Percentiles rank a stretch among this genome's conserved stretches.
phyloP scores from a whole-genome alignment of 1,140 invertebrate species.

The Brachionus asplanchnoidis region DNA sequence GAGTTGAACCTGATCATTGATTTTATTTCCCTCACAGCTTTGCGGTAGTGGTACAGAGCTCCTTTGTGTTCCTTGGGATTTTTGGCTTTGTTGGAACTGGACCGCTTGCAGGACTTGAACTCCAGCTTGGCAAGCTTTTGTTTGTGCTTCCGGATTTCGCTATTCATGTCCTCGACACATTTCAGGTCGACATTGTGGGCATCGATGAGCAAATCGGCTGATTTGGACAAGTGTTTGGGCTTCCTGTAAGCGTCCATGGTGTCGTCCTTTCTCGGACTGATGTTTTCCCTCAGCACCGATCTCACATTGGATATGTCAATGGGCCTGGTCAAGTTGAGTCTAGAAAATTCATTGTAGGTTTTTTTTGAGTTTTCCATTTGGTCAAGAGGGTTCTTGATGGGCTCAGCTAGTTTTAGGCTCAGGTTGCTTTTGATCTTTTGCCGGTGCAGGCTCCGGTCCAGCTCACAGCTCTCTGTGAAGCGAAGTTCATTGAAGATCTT shows the following conservation, averaged over 20 bases:
- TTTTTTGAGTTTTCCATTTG: constrained; percentile 32
- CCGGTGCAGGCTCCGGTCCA: background rate
- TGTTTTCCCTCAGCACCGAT: constrained; percentile 2
- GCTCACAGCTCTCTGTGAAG: background rate
- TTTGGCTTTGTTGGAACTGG: background rate
- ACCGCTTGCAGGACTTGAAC: background rate
- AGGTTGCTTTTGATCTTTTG: constrained; percentile 13
- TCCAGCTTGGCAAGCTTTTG: constrained; percentile 13
- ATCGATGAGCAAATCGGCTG: background rate
- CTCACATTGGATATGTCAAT: background rate
- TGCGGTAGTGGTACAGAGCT: background rate
- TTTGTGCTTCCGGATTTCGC: background rate
- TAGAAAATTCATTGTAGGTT: constrained; percentile 24
- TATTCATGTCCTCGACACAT: background rate
- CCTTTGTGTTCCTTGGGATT: background rate
- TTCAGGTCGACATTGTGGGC: constrained; percentile 9
- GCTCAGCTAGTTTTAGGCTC: background rate
- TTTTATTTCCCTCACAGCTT: background rate
- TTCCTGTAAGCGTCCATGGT: background rate
- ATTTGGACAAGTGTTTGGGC: background rate
- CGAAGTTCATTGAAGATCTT: constrained; percentile 12
- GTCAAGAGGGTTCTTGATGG: background rate
- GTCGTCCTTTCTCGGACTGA: background rate
- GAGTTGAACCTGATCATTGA: background rate
- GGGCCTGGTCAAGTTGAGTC: constrained; percentile 6